Base-by-base conservation (phyloP, 1,140 invertebrate species). In the Drosophila pachea region DNA sequence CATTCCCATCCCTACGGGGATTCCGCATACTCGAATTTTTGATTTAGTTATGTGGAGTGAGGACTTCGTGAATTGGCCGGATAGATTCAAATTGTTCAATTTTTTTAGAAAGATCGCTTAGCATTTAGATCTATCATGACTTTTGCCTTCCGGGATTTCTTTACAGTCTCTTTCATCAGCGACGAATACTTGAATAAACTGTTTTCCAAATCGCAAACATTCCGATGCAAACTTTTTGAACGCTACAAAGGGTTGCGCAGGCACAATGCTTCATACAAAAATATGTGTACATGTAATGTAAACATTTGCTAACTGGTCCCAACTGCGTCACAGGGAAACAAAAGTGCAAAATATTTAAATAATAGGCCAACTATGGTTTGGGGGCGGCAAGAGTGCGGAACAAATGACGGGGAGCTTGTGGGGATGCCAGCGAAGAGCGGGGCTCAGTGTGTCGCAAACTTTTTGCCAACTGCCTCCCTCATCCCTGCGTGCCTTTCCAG, bases 61-160 rank as follows among this genome's bases (percentile, higher is more conserved):
- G 81, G 67, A 76, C 69, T 86, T 74, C 60, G 50, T 62, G 71
- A 86, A 84, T 84, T 86, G 74, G 76, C 81, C 81, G 76, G 74
- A 48, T 64, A 82, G 70, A 81, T 77, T 81, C 60, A 52, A 62
- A 68, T 81, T 86, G 59, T 84, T 68, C 47, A 47, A 60, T 65
- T 68, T 12, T 8, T 11, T 56, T 54, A 55, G 32, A 16, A 32
- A 43, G 67, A 45, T 59, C 29, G 40, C 45, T 45, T 54, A 29
- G 32, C 49, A 22, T 22, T 22, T 3, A 22, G 22, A 22, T 22
- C 56, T 73, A 76, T 71, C 43, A 69, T 55, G 45, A 48, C 36
- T 58, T 49, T 14, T 42, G n/a, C 22, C 22, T 22, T 2, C 22
- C 22, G 22, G 22, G 22, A 22, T 22, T 22, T 22, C 22, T 22